Conservation (phyloP, 2,888 invertebrate species). For the Limenitis camilla region DNA sequence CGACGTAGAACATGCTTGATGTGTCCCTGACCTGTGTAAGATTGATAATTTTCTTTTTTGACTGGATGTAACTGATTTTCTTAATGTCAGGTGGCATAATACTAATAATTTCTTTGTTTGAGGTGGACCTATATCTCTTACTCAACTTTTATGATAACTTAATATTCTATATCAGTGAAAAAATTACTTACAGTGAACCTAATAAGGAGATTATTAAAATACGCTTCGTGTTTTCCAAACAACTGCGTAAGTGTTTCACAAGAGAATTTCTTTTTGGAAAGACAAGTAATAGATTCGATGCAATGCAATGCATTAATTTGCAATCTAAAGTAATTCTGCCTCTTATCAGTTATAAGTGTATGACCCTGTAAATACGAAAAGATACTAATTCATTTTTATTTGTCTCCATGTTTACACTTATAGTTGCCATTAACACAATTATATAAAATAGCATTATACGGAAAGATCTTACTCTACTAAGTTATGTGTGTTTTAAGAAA, state of each 20-base stretch:
- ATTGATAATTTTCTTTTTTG: neutral
- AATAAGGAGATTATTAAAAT: conserved; percentile 78
- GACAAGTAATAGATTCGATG: conserved; percentile 76
- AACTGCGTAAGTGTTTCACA: conserved; percentile 74
- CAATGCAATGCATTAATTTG: conserved; percentile 72
- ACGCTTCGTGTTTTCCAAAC: conserved; percentile 82
- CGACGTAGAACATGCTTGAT: too few relatives aligned
- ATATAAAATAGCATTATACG: too few relatives aligned
- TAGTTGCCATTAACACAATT: too few relatives aligned
- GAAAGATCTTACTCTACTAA: too few relatives aligned
- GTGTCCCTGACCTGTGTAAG: too few relatives aligned
- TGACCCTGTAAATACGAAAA: conserved; percentile 59
- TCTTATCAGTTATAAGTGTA: conserved; percentile 72
- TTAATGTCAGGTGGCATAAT: too few relatives aligned
- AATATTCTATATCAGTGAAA: neutral
- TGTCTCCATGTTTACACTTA: too few relatives aligned
- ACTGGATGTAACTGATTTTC: neutral
- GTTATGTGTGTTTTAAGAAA: too few relatives aligned
- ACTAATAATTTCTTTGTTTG: too few relatives aligned
- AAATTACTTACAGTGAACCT: conserved; percentile 70
- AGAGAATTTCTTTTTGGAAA: conserved; percentile 72
- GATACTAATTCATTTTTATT: neutral
- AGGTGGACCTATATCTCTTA: too few relatives aligned
- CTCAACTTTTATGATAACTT: too few relatives aligned
- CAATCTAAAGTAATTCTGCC: conserved; percentile 75